Evolutionary conservation across 2,797 vertebrate species (phyloP).

Genomic region (Spinus olivaceus): DNA sequence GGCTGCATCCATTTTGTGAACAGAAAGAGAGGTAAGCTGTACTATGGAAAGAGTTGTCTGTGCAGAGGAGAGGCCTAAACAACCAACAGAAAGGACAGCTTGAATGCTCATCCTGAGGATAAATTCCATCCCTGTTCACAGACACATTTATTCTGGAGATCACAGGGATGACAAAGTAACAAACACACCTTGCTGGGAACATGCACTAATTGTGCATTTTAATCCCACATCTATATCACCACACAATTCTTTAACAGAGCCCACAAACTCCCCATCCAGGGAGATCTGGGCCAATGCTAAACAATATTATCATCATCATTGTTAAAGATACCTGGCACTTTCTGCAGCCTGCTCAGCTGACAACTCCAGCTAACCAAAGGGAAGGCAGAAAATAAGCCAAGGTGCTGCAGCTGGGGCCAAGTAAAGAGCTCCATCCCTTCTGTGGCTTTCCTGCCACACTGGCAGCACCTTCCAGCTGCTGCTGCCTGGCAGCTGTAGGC

Average conservation of each 20-base stretch:
- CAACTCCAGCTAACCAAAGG: not conserved
- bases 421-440: not conserved
- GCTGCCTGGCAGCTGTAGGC: not conserved
- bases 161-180: not conserved
- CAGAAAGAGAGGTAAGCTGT: conserved; percentile 47
- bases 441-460: not conserved
- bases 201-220: not conserved
- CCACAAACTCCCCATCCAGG: not conserved
- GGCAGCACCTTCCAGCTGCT: not conserved
- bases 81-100: conserved; percentile 45
- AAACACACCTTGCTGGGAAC: not conserved
- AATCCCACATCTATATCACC: not conserved
- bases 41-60: conserved; percentile 43
- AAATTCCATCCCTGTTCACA: conserved; percentile 2
- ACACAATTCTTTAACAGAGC: not conserved
- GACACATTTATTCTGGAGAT: not conserved
- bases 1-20: conserved; percentile 45
- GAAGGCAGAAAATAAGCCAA: not conserved
- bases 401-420: not conserved
- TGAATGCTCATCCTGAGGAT: conserved; percentile 19
- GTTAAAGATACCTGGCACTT: not conserved
- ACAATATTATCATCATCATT: not conserved
- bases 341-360: not conserved
- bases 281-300: not conserved
- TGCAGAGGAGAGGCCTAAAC: conserved; percentile 51